Evolutionary conservation across 2,113 vertebrate genomes (phyloP).

Genomic region (Mormyrus iriodes): DNA sequence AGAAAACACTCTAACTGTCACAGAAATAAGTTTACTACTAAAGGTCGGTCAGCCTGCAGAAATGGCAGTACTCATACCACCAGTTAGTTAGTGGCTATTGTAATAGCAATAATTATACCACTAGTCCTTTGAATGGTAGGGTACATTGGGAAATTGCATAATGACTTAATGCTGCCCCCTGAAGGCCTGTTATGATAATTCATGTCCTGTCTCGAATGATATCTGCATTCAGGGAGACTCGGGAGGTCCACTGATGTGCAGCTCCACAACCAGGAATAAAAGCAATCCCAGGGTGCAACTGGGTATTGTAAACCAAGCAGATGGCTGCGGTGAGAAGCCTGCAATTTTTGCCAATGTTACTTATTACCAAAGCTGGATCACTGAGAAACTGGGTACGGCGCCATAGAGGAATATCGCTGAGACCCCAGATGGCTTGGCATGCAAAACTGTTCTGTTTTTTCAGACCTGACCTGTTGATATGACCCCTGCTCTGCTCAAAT

Average conservation of each 20-base stretch:
- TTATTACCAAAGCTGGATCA: background rate
- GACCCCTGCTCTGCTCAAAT: background rate
- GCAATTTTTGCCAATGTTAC: background rate
- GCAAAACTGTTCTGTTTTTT: background rate
- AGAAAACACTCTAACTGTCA: background rate
- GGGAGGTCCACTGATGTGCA: background rate
- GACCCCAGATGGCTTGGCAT: background rate
- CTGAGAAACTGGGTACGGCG: rapidly evolving
- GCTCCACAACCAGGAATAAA: background rate
- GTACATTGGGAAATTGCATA: background rate
- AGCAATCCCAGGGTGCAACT: background rate
- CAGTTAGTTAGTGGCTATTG: background rate
- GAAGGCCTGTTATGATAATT: background rate
- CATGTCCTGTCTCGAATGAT: background rate
- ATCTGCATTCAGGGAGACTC: background rate
- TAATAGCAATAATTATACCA: background rate
- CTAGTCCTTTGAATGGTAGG: background rate
- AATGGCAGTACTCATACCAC: background rate
- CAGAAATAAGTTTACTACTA: background rate
- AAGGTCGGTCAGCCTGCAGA: background rate
- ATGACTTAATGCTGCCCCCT: background rate
- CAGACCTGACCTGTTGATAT: background rate
- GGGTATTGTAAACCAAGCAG: background rate
- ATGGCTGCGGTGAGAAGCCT: background rate
- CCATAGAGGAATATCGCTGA: background rate